phyloP scores from a whole-genome alignment of 2,113 vertebrate genomes.

The Apodemus speciosus region DNA sequence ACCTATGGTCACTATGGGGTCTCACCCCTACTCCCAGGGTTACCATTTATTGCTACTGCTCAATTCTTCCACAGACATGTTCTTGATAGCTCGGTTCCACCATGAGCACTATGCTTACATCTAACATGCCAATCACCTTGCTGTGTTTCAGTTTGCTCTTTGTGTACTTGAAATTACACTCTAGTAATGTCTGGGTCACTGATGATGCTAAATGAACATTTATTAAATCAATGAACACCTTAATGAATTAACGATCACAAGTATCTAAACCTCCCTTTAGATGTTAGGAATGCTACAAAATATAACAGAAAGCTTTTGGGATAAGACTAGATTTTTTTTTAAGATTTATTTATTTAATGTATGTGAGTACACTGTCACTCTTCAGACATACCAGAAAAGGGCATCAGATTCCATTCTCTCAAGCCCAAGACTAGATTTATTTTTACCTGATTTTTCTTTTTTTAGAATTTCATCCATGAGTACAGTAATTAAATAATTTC shows the following conservation, averaged over 20 bases:
- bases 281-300: neutral
- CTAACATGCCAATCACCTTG: neutral
- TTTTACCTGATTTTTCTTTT: neutral
- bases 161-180: neutral
- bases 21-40: neutral
- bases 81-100: too few relatives aligned
- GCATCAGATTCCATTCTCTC: too few relatives aligned
- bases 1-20: neutral
- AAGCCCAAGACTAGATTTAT: too few relatives aligned
- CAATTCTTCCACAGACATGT: too few relatives aligned
- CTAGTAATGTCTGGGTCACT: neutral
- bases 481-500: neutral
- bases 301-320: neutral
- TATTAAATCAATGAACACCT: neutral
- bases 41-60: neutral
- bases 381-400: too few relatives aligned
- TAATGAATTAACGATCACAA: neutral
- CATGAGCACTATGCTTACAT: rapidly evolving
- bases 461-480: neutral
- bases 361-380: too few relatives aligned
- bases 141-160: neutral
- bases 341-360: too few relatives aligned
- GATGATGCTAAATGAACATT: neutral
- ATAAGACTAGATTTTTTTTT: too few relatives aligned
- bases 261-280: neutral